Conservation (phyloP, 1,140 invertebrate genomes). For the Formica selysi region DNA sequence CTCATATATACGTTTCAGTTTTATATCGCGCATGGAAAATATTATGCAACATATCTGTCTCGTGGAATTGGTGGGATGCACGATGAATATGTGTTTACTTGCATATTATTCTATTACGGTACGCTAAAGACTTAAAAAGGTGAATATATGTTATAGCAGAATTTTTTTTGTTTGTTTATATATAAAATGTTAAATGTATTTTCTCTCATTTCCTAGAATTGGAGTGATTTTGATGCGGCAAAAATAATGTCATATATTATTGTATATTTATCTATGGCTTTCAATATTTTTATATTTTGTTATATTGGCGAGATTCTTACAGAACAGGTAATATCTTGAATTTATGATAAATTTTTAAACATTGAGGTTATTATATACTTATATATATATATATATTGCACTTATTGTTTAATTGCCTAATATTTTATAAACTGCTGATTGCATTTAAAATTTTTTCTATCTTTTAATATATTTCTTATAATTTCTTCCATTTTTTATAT, state of each 20-base stretch:
- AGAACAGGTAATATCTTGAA: slow-evolving; percentile 70
- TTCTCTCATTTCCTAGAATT: slow-evolving; percentile 70
- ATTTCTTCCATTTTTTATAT: not conserved
- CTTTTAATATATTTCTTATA: not conserved
- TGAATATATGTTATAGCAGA: slow-evolving; percentile 27
- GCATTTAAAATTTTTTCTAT: not conserved
- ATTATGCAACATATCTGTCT: slow-evolving; percentile 75
- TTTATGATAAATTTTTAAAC: not conserved
- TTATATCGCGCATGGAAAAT: slow-evolving; percentile 71
- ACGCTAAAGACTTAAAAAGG: slow-evolving; percentile 63
- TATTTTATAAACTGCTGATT: not conserved
- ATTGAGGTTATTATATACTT: not conserved
- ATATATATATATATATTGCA: not conserved
- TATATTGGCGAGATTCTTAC: slow-evolving; percentile 76
- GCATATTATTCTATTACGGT: slow-evolving; percentile 80
- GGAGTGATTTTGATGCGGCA: slow-evolving; percentile 56
- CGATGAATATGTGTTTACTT: slow-evolving; percentile 76
- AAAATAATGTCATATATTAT: slow-evolving; percentile 46
- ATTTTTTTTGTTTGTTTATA: slow-evolving; percentile 16
- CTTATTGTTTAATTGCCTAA: not conserved
- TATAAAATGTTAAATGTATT: slow-evolving; percentile 18
- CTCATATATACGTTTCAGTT: slow-evolving; percentile 64
- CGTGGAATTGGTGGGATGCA: slow-evolving; percentile 76
- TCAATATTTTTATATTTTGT: slow-evolving; percentile 79
- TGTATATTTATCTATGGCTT: slow-evolving; percentile 67